Conservation (phyloP, 2,797 vertebrate genomes). For the Acomys russatus region DNA sequence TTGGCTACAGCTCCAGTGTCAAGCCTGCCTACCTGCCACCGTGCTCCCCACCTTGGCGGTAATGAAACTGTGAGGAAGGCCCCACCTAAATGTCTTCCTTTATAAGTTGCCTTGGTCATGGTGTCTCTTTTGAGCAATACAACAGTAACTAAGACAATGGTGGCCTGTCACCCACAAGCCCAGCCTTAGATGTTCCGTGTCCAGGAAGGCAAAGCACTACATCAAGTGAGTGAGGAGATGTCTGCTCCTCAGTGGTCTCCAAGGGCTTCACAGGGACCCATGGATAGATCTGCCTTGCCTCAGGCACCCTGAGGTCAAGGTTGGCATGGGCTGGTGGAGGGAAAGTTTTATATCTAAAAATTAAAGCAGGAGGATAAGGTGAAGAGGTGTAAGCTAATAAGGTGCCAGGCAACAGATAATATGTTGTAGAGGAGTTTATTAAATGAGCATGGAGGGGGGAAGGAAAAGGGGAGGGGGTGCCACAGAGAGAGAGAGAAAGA, state of each 20-base stretch:
- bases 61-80: not conserved
- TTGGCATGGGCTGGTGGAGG: not conserved
- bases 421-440: too few species aligned
- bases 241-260: not conserved
- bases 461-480: too few species aligned
- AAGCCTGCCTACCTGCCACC: not conserved
- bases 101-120: not conserved
- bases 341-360: too few species aligned
- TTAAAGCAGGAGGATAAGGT: too few species aligned
- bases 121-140: not conserved
- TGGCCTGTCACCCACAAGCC: not conserved
- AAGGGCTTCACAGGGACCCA: not conserved
- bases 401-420: too few species aligned
- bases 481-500: too few species aligned
- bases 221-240: not conserved
- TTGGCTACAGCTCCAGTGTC: not conserved
- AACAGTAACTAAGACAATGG: not conserved
- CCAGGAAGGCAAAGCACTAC: not conserved
- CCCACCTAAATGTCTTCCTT: not conserved
- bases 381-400: too few species aligned
- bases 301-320: not conserved
- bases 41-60: not conserved
- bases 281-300: not conserved
- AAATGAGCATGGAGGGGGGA: too few species aligned
- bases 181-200: not conserved